A percentile compares a stretch with the other conserved stretches of the same genome.
Evolutionary conservation across 2,888 invertebrate genomes (phyloP).

Genomic region (Prosapia bicincta): DNA sequence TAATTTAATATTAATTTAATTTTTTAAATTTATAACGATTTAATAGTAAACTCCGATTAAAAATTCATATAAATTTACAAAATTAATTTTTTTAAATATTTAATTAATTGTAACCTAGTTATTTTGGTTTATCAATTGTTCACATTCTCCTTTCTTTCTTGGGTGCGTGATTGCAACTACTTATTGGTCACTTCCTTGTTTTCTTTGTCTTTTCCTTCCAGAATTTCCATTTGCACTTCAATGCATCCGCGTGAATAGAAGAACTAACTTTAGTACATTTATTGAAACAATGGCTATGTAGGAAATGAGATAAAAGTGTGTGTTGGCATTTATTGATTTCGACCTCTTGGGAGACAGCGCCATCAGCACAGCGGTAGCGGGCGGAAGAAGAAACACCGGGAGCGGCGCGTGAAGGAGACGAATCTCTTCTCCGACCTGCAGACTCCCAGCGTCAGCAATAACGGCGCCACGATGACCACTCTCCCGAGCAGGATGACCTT

Average conservation of each 20-base stretch:
- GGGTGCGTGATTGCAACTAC: background rate
- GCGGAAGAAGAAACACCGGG: background rate
- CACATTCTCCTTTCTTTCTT: background rate
- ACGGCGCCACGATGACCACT: slow-evolving; percentile 33
- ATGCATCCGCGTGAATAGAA: slow-evolving; percentile 25
- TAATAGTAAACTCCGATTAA: no score
- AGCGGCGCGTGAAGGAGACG: slow-evolving; percentile 21
- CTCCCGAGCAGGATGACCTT: slow-evolving; percentile 31
- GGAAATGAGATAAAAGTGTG: background rate
- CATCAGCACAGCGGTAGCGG: slow-evolving; percentile 3
- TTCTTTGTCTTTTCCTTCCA: slow-evolving; percentile 22
- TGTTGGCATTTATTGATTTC: background rate
- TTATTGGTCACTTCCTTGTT: slow-evolving; percentile 7
- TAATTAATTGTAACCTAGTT: no score
- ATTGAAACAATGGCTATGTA: slow-evolving; percentile 13
- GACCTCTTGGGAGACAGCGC: background rate
- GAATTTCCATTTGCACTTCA: slow-evolving; percentile 28
- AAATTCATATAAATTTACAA: no score
- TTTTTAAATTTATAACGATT: no score
- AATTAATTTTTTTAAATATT: no score
- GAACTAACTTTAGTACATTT: background rate
- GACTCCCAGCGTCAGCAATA: slow-evolving; percentile 33
- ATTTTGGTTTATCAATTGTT: background rate
- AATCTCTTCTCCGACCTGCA: slow-evolving; percentile 33
- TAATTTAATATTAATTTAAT: no score